These are phyloP conservation scores for Xanthorhoe designata DNA, from an alignment of 2,888 invertebrate genomes.

Conservation along the genomic window DNA sequence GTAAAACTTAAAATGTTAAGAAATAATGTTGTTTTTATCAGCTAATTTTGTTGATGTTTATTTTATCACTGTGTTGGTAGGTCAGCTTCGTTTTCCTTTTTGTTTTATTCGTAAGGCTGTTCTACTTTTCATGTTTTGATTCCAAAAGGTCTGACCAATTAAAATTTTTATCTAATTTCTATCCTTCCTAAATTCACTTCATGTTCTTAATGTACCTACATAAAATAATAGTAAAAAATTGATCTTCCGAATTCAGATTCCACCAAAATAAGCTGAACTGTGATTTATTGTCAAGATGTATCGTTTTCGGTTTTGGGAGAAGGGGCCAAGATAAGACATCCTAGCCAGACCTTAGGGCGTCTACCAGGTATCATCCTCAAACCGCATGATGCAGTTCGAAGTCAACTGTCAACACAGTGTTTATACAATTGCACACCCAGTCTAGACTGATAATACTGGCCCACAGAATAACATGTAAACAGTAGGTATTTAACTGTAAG, in stretches of 20 bases:
- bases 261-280: no score
- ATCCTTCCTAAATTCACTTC: no score
- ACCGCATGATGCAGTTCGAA: slow-evolving; percentile 37
- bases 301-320: no score
- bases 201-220: no score
- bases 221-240: no score
- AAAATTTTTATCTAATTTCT: no score
- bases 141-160: no score
- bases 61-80: slow-evolving; percentile 1
- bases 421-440: slow-evolving; percentile 40
- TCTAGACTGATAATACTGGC: slow-evolving; percentile 49
- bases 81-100: not conserved
- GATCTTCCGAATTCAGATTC: no score
- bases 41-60: not conserved
- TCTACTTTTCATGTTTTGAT: no score
- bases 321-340: no score
- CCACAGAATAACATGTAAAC: slow-evolving; percentile 11
- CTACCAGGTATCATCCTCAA: slow-evolving; percentile 37
- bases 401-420: slow-evolving; percentile 41
- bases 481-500: not conserved
- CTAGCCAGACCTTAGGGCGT: slow-evolving; percentile 12
- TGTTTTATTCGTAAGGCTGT: not conserved
- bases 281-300: no score
- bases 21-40: not conserved
- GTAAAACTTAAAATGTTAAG: not conserved